Evolutionary conservation across 2,888 invertebrate genomes (phyloP).

Genomic region (Kuschelorhynchus macadamiae): DNA sequence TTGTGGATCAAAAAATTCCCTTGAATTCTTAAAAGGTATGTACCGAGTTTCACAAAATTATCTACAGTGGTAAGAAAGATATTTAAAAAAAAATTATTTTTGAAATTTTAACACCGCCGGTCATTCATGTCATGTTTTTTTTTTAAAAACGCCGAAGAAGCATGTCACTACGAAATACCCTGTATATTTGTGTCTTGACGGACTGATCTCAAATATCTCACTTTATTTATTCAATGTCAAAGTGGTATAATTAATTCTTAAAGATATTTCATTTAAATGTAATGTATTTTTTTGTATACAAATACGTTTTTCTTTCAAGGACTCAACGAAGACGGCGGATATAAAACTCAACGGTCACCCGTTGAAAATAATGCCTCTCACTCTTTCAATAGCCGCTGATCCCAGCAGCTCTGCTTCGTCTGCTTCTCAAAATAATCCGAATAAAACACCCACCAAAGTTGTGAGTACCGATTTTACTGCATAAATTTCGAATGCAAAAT

Average conservation of each 20-base stretch:
- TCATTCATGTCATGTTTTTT: too few relatives aligned
- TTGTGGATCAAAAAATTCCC: too few relatives aligned
- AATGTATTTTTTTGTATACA: background rate
- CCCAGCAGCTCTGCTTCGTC: conserved; percentile 47
- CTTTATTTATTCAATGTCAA: too few relatives aligned
- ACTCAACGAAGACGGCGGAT: conserved; percentile 70
- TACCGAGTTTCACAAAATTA: too few relatives aligned
- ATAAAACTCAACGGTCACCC: conserved; percentile 83
- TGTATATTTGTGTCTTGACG: too few relatives aligned
- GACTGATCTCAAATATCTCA: too few relatives aligned
- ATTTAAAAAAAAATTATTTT: too few relatives aligned
- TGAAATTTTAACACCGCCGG: too few relatives aligned
- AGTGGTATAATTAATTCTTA: background rate
- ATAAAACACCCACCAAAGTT: conserved; percentile 64
- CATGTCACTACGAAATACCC: too few relatives aligned
- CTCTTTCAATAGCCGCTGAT: conserved; percentile 74
- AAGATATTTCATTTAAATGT: background rate
- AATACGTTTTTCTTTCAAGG: conserved; percentile 59
- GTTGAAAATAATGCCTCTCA: conserved; percentile 77
- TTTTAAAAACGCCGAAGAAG: too few relatives aligned
- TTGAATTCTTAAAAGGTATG: too few relatives aligned
- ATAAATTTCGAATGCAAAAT: conserved; percentile 8
- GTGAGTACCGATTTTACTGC: conserved; percentile 37
- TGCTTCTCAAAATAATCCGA: conserved; percentile 56
- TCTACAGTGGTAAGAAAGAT: too few relatives aligned